phyloP scores from a whole-genome alignment of 2,797 vertebrate genomes.

The Acanthis flammea region DNA sequence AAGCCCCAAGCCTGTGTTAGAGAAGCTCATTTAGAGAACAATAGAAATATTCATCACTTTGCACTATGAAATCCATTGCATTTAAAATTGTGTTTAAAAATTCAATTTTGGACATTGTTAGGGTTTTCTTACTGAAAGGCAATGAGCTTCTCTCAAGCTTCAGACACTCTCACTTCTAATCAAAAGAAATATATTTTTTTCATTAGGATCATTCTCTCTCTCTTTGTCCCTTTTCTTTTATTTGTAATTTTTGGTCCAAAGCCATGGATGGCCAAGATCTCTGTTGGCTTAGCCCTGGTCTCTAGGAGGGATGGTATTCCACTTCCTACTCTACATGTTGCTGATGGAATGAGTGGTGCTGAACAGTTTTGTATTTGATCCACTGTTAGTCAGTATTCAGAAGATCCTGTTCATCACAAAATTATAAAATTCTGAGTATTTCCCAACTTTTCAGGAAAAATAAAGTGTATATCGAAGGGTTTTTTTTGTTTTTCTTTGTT shows the following conservation, averaged over 20 bases:
- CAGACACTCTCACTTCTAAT: neutral
- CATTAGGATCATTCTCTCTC: neutral
- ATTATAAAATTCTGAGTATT: neutral
- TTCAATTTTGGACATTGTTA: neutral
- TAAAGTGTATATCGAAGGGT: neutral
- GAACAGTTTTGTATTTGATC: neutral
- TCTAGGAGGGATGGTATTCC: neutral
- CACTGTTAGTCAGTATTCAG: neutral
- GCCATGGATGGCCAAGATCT: neutral
- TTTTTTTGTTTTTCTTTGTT: too few relatives aligned
- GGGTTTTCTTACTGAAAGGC: neutral
- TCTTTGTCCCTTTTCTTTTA: neutral
- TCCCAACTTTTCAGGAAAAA: neutral
- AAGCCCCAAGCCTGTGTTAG: accelerated
- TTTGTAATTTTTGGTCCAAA: neutral
- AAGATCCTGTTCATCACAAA: neutral
- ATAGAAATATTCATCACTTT: neutral
- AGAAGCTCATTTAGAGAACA: neutral
- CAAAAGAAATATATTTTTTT: neutral
- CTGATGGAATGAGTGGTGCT: neutral
- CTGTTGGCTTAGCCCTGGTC: neutral
- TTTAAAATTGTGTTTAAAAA: neutral
- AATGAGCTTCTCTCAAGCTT: neutral
- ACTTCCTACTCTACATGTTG: neutral
- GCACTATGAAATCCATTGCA: neutral